Evolutionary conservation across 2,888 invertebrate genomes (phyloP).

Genomic region (Campopleginae sp.): DNA sequence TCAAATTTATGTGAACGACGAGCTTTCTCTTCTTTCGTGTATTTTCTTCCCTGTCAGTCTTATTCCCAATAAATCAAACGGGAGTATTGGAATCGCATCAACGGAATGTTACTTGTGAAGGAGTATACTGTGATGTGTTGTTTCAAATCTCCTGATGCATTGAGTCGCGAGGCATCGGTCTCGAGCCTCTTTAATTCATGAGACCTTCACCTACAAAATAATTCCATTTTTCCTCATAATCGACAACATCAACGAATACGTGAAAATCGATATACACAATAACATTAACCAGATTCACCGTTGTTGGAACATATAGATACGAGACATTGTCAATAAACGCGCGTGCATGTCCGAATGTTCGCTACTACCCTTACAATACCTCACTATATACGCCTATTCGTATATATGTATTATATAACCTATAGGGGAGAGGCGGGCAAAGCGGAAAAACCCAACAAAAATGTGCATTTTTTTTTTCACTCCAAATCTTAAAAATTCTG

Average conservation of each 20-base stretch:
- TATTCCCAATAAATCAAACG: neutral
- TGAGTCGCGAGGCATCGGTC: too few species aligned
- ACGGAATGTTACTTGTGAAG: neutral
- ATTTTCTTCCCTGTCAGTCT: neutral
- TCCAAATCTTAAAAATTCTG: too few species aligned
- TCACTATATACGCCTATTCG: neutral
- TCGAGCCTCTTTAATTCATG: neutral
- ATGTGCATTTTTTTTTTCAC: too few species aligned
- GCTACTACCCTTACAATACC: constrained; percentile 9
- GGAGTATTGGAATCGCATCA: neutral
- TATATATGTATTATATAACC: neutral
- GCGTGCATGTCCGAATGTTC: constrained; percentile 40
- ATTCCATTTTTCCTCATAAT: constrained; percentile 16
- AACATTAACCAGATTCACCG: constrained; percentile 39
- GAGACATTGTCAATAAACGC: constrained; percentile 51
- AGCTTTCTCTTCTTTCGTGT: constrained; percentile 17
- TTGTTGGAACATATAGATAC: constrained; percentile 25
- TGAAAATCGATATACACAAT: constrained; percentile 36
- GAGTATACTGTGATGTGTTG: too few species aligned
- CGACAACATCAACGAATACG: neutral
- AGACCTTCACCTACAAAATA: neutral
- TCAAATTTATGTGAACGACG: constrained; percentile 60
- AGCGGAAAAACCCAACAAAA: too few species aligned
- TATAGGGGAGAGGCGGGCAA: too few species aligned
- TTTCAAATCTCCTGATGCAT: too few species aligned